Evolutionary conservation across 2,797 vertebrate genomes (phyloP).

Genomic region (Enteromius mattozi): DNA sequence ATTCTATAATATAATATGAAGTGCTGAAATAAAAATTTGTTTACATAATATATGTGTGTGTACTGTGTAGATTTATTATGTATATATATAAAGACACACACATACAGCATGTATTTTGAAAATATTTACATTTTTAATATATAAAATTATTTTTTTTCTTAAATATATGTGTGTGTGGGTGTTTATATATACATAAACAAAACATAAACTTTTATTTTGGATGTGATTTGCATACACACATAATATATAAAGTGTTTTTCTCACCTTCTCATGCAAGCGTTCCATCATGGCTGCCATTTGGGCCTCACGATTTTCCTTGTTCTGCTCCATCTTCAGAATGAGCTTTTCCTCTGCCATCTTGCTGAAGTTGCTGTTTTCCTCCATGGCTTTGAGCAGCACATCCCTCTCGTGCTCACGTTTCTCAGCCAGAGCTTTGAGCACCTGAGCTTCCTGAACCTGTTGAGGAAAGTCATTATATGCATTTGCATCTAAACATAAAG

Average conservation of each 20-base stretch:
- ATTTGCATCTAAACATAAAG: slow-evolving; percentile 1
- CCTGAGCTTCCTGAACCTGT: slow-evolving; percentile 91
- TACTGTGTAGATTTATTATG: too few relatives aligned
- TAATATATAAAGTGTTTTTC: slow-evolving; percentile 20
- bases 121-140: too few relatives aligned
- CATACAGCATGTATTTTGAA: too few relatives aligned
- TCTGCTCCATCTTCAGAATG: slow-evolving; percentile 95
- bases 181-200: too few relatives aligned
- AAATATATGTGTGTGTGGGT: too few relatives aligned
- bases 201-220: too few relatives aligned
- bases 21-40: too few relatives aligned
- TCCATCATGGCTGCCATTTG: slow-evolving; percentile 90
- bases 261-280: slow-evolving; percentile 90
- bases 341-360: slow-evolving; percentile 96
- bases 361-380: slow-evolving; percentile 98
- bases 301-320: slow-evolving; percentile 94
- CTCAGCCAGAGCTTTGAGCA: slow-evolving; percentile 91
- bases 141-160: too few relatives aligned
- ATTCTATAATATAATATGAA: not conserved
- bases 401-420: slow-evolving; percentile 93
- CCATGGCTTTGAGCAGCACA: slow-evolving; percentile 94
- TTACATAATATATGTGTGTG: too few relatives aligned
- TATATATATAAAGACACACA: too few relatives aligned
- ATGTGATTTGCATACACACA: too few relatives aligned
- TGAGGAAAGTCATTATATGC: slow-evolving; percentile 10